Evolutionary conservation across 2,888 invertebrate genomes (phyloP).

Genomic region (Drosophila kambysellisi): DNA sequence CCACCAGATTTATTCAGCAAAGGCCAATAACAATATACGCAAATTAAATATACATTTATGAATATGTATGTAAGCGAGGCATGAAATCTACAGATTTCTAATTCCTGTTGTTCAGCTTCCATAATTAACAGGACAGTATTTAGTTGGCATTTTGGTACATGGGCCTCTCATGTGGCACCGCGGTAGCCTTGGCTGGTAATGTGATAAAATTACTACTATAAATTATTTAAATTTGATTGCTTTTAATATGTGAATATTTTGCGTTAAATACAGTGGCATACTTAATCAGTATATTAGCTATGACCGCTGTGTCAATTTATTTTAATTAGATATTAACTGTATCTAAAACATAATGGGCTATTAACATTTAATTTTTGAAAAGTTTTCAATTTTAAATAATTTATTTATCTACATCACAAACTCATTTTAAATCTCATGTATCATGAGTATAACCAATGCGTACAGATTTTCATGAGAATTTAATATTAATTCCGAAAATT

Average conservation of each 20-base stretch:
- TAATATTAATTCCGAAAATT: neutral
- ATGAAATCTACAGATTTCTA: slow-evolving; percentile 20
- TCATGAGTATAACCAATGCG: neutral
- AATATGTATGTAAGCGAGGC: slow-evolving; percentile 1
- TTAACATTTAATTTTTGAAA: neutral
- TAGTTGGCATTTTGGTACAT: slow-evolving; percentile 39
- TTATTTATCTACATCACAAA: neutral
- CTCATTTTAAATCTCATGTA: neutral
- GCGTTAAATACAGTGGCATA: slow-evolving; percentile 37
- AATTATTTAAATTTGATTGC: slow-evolving; percentile 63
- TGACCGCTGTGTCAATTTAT: neutral
- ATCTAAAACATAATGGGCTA: neutral
- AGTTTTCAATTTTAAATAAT: neutral
- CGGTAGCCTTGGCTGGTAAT: slow-evolving; percentile 21
- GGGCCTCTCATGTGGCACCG: neutral
- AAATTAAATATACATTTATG: slow-evolving; percentile 20
- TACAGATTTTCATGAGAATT: neutral
- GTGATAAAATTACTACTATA: slow-evolving; percentile 28
- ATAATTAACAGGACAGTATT: slow-evolving; percentile 67
- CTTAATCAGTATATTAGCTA: slow-evolving; percentile 10
- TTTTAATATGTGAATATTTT: slow-evolving; percentile 61
- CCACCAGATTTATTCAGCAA: slow-evolving; percentile 35
- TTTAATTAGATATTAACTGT: slow-evolving; percentile 7
- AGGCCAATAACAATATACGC: slow-evolving; percentile 56
- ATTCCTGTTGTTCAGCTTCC: slow-evolving; percentile 38